phyloP scores from a whole-genome alignment of 1,140 invertebrate genomes.

The Zaprionus nigranus region DNA sequence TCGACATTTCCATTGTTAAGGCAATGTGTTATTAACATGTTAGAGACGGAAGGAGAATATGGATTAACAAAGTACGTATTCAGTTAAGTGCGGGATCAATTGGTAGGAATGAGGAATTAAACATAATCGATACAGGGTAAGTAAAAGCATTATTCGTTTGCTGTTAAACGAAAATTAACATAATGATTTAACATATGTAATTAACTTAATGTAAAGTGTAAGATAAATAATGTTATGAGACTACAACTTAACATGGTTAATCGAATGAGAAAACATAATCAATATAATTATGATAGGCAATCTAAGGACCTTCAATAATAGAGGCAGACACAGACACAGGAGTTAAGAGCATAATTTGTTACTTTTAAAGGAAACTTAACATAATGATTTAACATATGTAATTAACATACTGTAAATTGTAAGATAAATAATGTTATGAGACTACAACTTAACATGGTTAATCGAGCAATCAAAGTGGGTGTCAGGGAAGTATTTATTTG shows the following conservation, averaged over 20 bases:
- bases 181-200: not conserved
- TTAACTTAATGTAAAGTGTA: too few relatives aligned
- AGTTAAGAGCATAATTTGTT: not conserved
- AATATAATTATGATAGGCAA: too few relatives aligned
- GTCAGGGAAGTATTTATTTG: too few relatives aligned
- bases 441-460: too few relatives aligned
- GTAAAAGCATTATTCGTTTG: too few relatives aligned
- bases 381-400: not conserved
- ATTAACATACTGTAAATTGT: not conserved
- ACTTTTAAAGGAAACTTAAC: not conserved
- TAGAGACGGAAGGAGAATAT: not conserved
- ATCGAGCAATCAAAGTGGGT: too few relatives aligned
- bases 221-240: too few relatives aligned
- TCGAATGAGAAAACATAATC: too few relatives aligned
- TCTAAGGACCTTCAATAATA: too few relatives aligned
- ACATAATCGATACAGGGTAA: too few relatives aligned
- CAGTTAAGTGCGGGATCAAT: not conserved
- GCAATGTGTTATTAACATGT: constrained; percentile 3
- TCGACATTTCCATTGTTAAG: not conserved
- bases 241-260: too few relatives aligned
- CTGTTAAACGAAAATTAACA: not conserved
- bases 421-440: too few relatives aligned
- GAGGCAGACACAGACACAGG: not conserved
- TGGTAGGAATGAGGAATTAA: not conserved
- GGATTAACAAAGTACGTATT: not conserved